These are phyloP conservation scores for Drosophila ambigua DNA, from an alignment of 1,140 invertebrate genomes.

Conservation along the genomic window DNA sequence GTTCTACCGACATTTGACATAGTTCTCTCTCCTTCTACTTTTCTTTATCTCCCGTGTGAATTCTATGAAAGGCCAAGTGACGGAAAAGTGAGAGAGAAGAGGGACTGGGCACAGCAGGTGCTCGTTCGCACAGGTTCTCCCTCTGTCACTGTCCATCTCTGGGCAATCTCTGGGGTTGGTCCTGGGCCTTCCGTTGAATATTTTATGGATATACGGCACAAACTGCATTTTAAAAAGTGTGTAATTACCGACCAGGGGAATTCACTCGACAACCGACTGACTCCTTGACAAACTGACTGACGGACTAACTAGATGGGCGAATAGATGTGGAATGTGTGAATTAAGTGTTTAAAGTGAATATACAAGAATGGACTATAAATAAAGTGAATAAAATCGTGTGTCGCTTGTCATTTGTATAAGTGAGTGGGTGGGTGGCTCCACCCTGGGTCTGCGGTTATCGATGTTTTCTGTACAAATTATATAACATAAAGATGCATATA, in stretches of 20 bases:
- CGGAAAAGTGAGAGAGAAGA: conserved; percentile 1
- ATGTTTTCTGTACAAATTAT: conserved; percentile 20
- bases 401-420: conserved; percentile 10
- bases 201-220: conserved; percentile 47
- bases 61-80: conserved; percentile 52
- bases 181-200: conserved; percentile 29
- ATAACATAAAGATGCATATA: conserved; percentile 2
- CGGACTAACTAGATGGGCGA: background rate
- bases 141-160: no score
- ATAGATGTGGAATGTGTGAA: background rate
- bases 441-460: no score
- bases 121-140: background rate
- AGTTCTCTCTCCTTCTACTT: conserved; percentile 12
- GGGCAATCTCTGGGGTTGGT: no score
- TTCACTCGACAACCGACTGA: conserved; percentile 27
- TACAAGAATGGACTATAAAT: conserved; percentile 44
- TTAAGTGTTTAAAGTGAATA: conserved; percentile 3
- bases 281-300: conserved; percentile 12
- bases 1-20: conserved; percentile 42
- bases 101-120: conserved; percentile 12
- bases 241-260: conserved; percentile 57
- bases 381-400: conserved; percentile 36
- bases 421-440: conserved; percentile 10
- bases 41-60: conserved; percentile 41
- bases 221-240: conserved; percentile 53